A percentile compares a stretch with the other conserved stretches of the same genome.
Conservation (phyloP, 1,140 invertebrate species). For the Catajapyx aquilonaris region DNA sequence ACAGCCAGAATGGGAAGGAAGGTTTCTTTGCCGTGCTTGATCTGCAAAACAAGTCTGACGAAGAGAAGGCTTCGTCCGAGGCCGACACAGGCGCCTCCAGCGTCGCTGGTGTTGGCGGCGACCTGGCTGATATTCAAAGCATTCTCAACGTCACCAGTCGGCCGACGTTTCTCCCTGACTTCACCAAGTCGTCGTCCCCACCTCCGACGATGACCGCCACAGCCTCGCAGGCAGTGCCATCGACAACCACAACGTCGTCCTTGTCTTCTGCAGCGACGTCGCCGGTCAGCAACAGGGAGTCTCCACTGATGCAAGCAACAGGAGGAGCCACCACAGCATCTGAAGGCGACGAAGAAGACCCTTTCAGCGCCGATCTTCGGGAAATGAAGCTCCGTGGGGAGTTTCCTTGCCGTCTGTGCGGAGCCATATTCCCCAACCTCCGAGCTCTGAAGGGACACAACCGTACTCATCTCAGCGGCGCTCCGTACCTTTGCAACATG, state of each 20-base stretch:
- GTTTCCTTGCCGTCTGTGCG: constrained; percentile 71
- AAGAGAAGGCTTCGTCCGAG: constrained; percentile 14
- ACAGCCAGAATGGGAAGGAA: constrained; percentile 32
- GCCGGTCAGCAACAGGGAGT: neutral
- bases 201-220: constrained; percentile 11
- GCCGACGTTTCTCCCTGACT: constrained; percentile 30
- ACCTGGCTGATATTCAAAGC: constrained; percentile 64
- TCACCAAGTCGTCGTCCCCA: constrained; percentile 12
- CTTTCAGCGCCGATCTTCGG: constrained; percentile 53
- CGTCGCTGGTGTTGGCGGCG: constrained; percentile 5
- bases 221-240: constrained; percentile 10
- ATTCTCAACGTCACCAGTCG: constrained; percentile 52
- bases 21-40: constrained; percentile 62
- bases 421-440: constrained; percentile 65
- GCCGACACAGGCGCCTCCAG: constrained; percentile 26
- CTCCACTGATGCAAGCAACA: neutral
- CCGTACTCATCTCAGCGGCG: constrained; percentile 41
- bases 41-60: constrained; percentile 38
- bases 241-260: neutral
- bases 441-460: constrained; percentile 76
- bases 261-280: constrained; percentile 6
- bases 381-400: constrained; percentile 69
- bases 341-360: constrained; percentile 40
- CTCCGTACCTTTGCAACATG: constrained; percentile 69
- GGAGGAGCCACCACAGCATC: constrained; percentile 9